Evolutionary conservation across 2,113 vertebrate genomes (phyloP).

Genomic region (Delphinapterus leucas): DNA sequence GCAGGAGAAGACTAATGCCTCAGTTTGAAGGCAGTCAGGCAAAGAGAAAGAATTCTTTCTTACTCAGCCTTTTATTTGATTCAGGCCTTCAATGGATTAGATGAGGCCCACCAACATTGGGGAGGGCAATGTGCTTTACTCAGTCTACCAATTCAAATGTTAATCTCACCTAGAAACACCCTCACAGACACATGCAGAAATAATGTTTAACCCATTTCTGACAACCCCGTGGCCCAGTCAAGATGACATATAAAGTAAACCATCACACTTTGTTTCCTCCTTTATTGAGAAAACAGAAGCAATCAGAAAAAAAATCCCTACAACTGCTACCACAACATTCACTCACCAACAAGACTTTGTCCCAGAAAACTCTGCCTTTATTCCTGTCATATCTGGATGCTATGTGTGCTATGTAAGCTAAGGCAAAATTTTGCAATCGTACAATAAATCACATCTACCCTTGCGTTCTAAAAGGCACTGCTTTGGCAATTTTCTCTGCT

Average conservation of each 20-base stretch:
- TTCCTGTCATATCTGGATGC: neutral
- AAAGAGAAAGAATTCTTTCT: neutral
- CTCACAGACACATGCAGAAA: neutral
- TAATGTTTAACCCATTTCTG: neutral
- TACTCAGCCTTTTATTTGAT: neutral
- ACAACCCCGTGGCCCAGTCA: neutral
- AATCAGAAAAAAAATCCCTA: neutral
- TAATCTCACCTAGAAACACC: neutral
- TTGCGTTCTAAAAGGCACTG: neutral
- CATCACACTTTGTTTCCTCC: neutral
- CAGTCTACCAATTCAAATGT: neutral
- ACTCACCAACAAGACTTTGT: neutral
- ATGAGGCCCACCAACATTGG: neutral
- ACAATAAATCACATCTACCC: neutral
- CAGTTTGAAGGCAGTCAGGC: neutral
- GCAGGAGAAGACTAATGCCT: neutral
- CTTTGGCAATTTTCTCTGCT: neutral
- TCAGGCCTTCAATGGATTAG: neutral
- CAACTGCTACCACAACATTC: neutral
- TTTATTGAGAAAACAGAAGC: neutral
- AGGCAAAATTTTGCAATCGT: neutral
- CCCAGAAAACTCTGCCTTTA: neutral
- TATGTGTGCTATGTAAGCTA: neutral
- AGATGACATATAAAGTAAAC: neutral
- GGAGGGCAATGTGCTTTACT: neutral